A percentile compares a stretch with the other conserved stretches of the same genome.
Evolutionary conservation across 2,113 vertebrate species (phyloP).

Genomic region (Phainopepla nitens): DNA sequence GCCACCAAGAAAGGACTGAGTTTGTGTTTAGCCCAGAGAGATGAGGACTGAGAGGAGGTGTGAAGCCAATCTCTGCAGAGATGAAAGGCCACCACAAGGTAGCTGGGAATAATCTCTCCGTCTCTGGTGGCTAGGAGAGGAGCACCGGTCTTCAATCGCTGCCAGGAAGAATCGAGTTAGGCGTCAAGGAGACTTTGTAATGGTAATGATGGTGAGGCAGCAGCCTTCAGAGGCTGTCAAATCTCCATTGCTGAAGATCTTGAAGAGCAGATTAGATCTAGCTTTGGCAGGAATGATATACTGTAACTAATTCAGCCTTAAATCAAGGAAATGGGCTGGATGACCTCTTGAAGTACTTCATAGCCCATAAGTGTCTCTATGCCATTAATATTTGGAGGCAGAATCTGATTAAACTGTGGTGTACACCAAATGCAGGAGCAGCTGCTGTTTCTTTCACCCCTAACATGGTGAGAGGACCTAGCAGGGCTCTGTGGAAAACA

Average conservation of each 20-base stretch:
- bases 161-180: neutral
- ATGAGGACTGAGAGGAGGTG: neutral
- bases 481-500: neutral
- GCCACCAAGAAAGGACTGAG: neutral
- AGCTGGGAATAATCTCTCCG: slow-evolving; percentile 10
- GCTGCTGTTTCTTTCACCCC: neutral
- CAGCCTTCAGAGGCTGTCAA: neutral
- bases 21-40: neutral
- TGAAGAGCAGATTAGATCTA: slow-evolving; percentile 45
- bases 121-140: neutral
- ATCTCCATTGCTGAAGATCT: neutral
- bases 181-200: slow-evolving; percentile 4
- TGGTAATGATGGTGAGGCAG: slow-evolving; percentile 14
- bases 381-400: neutral
- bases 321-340: slow-evolving; percentile 35
- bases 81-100: neutral
- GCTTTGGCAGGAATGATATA: slow-evolving; percentile 28
- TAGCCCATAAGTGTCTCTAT: slow-evolving; percentile 1
- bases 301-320: slow-evolving; percentile 24
- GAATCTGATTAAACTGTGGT: slow-evolving; percentile 3
- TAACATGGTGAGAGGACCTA: neutral
- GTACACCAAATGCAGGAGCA: neutral
- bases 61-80: neutral
- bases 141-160: neutral
- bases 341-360: slow-evolving; percentile 28